Conservation (phyloP, 1,140 invertebrate species). For the Lanistes nyassanus region DNA sequence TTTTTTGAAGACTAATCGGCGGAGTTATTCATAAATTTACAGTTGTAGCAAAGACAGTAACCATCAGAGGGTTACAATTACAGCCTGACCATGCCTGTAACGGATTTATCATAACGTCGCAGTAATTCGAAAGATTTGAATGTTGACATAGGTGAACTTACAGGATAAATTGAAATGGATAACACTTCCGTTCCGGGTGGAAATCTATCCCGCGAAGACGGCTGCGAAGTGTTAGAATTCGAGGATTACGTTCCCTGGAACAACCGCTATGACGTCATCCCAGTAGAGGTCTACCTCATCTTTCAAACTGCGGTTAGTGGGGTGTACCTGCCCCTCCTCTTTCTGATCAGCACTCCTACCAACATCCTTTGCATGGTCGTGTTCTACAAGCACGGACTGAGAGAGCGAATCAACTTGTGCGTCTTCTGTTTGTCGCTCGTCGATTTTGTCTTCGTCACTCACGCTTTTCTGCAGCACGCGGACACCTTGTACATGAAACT, state of each 20-base stretch:
- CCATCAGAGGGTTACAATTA: too few species aligned
- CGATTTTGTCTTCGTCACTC: neutral
- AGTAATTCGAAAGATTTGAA: too few species aligned
- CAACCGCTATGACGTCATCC: conserved; percentile 9
- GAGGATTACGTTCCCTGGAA: neutral
- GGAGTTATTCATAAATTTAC: too few species aligned
- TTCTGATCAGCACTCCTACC: neutral
- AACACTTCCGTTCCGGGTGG: too few species aligned
- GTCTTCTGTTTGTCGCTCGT: neutral
- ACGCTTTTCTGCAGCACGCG: neutral
- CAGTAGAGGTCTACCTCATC: neutral
- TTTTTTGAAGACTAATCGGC: too few species aligned
- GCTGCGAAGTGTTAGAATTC: neutral
- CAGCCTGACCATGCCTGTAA: too few species aligned
- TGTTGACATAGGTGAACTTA: too few species aligned
- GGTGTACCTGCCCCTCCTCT: conserved; percentile 3
- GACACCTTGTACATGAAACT: neutral
- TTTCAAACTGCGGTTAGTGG: neutral
- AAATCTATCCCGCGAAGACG: neutral
- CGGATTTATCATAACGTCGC: too few species aligned
- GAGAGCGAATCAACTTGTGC: conserved; percentile 7
- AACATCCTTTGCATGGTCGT: conserved; percentile 10
- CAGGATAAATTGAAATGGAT: too few species aligned
- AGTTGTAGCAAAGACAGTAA: too few species aligned
- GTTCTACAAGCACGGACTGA: neutral